Evolutionary conservation across 2,888 invertebrate genomes (phyloP).

Genomic region (Microplitis deprimator): DNA sequence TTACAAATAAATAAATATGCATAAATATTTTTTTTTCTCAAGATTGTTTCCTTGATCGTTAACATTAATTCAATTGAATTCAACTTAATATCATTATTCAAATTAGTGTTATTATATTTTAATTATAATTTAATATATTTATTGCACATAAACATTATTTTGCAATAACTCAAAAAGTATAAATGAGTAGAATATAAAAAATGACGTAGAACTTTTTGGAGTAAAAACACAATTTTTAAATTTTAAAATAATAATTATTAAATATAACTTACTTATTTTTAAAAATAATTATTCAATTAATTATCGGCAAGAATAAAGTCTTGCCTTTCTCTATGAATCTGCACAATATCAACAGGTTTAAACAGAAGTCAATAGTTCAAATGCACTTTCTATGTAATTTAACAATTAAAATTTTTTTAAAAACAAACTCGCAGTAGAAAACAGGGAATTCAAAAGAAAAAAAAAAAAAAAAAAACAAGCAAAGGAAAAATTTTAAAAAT

Average conservation of each 20-base stretch:
- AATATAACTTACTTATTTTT: not conserved
- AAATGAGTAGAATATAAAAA: too few species aligned
- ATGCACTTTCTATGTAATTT: slow-evolving; percentile 24
- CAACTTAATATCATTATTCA: not conserved
- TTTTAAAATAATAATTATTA: not conserved
- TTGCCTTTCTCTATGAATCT: slow-evolving; percentile 28
- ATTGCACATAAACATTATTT: too few species aligned
- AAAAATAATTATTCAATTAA: slow-evolving; percentile 10
- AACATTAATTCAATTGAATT: not conserved
- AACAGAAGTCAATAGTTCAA: slow-evolving; percentile 29
- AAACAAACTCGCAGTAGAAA: not conserved
- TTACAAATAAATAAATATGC: not conserved
- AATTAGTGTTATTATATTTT: not conserved
- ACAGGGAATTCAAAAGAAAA: too few species aligned
- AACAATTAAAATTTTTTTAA: not conserved
- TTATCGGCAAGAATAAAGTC: not conserved
- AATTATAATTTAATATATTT: too few species aligned
- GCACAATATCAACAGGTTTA: slow-evolving; percentile 33
- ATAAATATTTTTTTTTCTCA: not conserved
- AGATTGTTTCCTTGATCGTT: not conserved
- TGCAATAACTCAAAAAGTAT: too few species aligned
- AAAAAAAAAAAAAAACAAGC: too few species aligned
- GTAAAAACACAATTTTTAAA: too few species aligned
- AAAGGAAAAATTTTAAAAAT: not conserved
- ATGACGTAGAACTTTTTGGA: too few species aligned